Evolutionary conservation across 1,140 invertebrate species (phyloP), one percentile per base, ranked within the genome.

Genomic region (Spodoptera litura): DNA sequence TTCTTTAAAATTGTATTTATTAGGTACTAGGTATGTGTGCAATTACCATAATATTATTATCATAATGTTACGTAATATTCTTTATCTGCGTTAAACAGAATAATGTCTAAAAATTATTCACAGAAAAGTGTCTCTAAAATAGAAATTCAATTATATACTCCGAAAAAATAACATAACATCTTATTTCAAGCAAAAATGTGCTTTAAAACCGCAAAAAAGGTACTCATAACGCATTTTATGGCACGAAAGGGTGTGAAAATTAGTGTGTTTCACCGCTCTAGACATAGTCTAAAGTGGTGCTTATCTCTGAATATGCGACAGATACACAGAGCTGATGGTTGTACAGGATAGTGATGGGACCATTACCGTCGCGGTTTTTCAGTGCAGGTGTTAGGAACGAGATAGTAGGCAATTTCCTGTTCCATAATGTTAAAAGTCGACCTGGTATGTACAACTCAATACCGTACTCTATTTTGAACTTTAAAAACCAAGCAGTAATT

Each of bases 231-330:
- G 49, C 68, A 70, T 78, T 80, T 79, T 78, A 75, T 74, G 53
- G 64, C 75, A 79, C 78, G 44, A 81, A 81, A 83, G 80, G 84
- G 80, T 78, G 80, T 79, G 80, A 81, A 83, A 83, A 83, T 85
- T 85, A 85, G 82, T 85, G 78, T 81, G 82, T 82, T 80, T 82
- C 82, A 79, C 80, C 78, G 58, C 78, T 83, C 79, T 81, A 85
- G 79, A 85, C 78, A 81, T 80, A 81, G 78, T 83, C 53, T 74
- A 68, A 85, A 85, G 78, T 81, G 84, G 78, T 83, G 70, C 80
- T 85, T 83, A 79, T 81, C 62, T 78, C 58, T 59, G 51, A 56
- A 66, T 66, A 25, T 72, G 52, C 59, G 70, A 68, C 55, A 62
- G 52, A 64, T 64, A 49, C 64, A 55, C 27, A 25, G 49, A 15